These are phyloP conservation scores for Agrotis ipsilon DNA, from an alignment of 2,888 invertebrate species.

Conservation along the genomic window DNA sequence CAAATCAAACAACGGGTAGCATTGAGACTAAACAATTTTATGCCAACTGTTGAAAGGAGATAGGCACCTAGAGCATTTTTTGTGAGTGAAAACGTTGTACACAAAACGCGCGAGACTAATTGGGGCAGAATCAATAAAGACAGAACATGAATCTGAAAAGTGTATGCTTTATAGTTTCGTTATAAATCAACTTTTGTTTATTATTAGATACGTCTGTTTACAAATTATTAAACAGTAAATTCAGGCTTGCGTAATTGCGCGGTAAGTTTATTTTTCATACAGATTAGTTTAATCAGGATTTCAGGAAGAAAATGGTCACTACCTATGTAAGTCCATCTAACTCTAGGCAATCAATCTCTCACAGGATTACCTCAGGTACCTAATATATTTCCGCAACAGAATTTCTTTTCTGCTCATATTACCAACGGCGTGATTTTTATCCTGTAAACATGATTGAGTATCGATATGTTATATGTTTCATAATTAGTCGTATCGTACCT, in stretches of 20 bases:
- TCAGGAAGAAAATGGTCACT: too few species aligned
- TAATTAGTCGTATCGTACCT: too few species aligned
- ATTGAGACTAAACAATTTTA: constrained; percentile 64
- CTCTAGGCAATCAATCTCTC: neutral
- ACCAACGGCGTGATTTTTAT: too few species aligned
- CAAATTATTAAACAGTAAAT: constrained; percentile 4
- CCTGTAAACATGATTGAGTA: too few species aligned
- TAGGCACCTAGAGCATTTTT: constrained; percentile 53
- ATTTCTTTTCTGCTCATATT: too few species aligned
- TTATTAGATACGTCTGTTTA: constrained; percentile 19
- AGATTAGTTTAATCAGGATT: neutral
- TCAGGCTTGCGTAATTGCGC: constrained; percentile 1
- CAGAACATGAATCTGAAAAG: constrained; percentile 35
- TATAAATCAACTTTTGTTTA: constrained; percentile 22
- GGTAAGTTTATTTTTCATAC: neutral
- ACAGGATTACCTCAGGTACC: too few species aligned
- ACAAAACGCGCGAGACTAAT: constrained; percentile 50
- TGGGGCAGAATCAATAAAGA: constrained; percentile 38
- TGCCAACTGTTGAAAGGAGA: constrained; percentile 58
- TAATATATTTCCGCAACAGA: too few species aligned
- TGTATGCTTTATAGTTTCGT: constrained; percentile 24
- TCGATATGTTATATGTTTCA: too few species aligned
- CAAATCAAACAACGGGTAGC: constrained; percentile 61
- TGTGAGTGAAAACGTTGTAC: constrained; percentile 50
- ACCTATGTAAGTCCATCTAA: too few species aligned